A percentile compares a stretch with the other conserved stretches of the same genome.
phyloP scores from a whole-genome alignment of 2,113 vertebrate genomes.

The Antidorcas marsupialis region DNA sequence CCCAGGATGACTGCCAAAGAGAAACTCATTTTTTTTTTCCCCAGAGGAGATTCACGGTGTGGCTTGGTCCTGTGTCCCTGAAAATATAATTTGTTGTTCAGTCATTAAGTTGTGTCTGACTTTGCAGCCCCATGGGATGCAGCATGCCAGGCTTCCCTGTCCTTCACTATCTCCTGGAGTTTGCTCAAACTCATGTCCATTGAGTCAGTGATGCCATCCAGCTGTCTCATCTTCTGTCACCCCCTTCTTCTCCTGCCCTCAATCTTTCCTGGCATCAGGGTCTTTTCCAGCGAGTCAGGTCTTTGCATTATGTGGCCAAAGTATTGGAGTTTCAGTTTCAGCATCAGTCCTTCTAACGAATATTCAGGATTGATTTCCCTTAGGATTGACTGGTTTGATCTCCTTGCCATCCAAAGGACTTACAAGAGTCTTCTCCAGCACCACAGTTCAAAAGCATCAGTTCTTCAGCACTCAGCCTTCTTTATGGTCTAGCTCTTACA shows the following conservation, averaged over 20 bases:
- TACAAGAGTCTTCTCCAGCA: background rate
- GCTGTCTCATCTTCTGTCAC: background rate
- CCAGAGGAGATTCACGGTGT: background rate
- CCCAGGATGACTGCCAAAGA: background rate
- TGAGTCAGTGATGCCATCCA: background rate
- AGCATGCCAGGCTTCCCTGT: background rate
- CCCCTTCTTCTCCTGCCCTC: background rate
- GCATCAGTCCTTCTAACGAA: background rate
- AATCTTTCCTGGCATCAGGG: background rate
- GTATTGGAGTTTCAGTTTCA: background rate
- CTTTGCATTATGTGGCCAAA: background rate
- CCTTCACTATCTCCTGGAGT: background rate
- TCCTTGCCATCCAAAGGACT: background rate
- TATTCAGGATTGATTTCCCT: background rate
- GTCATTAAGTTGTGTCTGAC: background rate
- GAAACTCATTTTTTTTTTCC: background rate
- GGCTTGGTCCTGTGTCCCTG: background rate
- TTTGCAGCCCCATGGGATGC: background rate
- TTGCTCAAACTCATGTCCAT: background rate
- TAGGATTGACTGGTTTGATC: background rate
- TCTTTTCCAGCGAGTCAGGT: background rate
- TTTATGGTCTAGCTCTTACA: background rate
- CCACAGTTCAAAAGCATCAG: background rate
- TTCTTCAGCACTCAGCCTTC: background rate
- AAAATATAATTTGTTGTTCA: background rate